Percentiles rank a stretch among this genome's conserved stretches.
Conservation (phyloP, 2,888 invertebrate genomes). For the Metopia argyrocephala region DNA sequence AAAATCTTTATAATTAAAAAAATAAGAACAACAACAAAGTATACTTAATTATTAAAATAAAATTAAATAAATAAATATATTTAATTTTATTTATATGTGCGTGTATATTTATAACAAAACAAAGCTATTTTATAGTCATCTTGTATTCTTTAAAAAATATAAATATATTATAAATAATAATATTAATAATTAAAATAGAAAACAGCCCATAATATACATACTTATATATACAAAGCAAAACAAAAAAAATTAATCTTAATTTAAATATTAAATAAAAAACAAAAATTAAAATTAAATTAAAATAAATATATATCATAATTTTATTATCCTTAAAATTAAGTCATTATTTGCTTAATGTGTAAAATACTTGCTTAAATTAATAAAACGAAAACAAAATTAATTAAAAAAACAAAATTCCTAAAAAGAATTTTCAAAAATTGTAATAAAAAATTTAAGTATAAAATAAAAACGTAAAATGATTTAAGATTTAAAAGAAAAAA, state of each 20-base stretch:
- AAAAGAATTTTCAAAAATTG: slow-evolving; percentile 75
- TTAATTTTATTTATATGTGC: slow-evolving; percentile 63
- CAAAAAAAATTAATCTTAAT: slow-evolving; percentile 66
- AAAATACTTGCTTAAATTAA: slow-evolving; percentile 65
- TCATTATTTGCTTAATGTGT: slow-evolving; percentile 63
- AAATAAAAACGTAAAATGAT: slow-evolving; percentile 57
- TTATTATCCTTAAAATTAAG: slow-evolving; percentile 57
- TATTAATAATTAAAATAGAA: slow-evolving; percentile 31
- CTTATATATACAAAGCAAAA: slow-evolving; percentile 64
- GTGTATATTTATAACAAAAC: slow-evolving; percentile 64
- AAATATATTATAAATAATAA: slow-evolving; percentile 48
- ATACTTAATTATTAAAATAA: slow-evolving; percentile 20
- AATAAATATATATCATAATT: slow-evolving; percentile 58
- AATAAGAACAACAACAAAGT: slow-evolving; percentile 18
- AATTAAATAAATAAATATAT: slow-evolving; percentile 36
- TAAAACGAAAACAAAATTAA: slow-evolving; percentile 46
- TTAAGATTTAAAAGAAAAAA: slow-evolving; percentile 52
- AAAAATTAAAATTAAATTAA: too few relatives aligned
- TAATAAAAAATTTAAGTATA: slow-evolving; percentile 76
- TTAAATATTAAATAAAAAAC: slow-evolving; percentile 27
- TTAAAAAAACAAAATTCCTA: slow-evolving; percentile 33
- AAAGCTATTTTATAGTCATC: slow-evolving; percentile 65
- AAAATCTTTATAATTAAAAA: slow-evolving; percentile 31
- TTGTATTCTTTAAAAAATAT: slow-evolving; percentile 58
- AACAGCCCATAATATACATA: slow-evolving; percentile 65